Evolutionary conservation across 2,113 vertebrate genomes (phyloP).

Genomic region (Eurystomus gularis): DNA sequence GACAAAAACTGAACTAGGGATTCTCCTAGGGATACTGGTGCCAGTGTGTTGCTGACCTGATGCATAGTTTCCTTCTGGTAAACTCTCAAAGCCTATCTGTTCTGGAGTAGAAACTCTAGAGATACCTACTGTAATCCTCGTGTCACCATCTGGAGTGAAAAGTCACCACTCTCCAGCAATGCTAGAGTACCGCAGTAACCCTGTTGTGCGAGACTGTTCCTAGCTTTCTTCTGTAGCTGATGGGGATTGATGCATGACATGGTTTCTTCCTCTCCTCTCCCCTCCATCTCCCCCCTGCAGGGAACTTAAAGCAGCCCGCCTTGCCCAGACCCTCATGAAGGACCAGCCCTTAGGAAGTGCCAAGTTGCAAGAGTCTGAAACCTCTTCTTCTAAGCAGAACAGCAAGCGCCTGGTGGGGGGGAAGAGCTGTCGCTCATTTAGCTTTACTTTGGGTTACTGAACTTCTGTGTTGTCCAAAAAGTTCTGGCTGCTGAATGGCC

Average conservation of each 20-base stretch:
- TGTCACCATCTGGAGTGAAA: neutral
- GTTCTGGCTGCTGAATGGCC: neutral
- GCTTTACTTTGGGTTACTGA: conserved; percentile 75
- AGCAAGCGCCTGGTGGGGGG: conserved; percentile 80
- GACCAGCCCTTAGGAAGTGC: neutral
- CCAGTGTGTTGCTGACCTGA: neutral
- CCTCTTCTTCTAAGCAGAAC: conserved; percentile 22
- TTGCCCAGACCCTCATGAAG: conserved; percentile 75
- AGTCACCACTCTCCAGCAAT: neutral
- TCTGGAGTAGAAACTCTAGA: neutral
- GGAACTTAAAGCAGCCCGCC: conserved; percentile 86
- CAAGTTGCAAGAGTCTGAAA: conserved; percentile 20
- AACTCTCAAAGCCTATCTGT: neutral
- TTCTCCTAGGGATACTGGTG: neutral
- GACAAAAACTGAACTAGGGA: neutral
- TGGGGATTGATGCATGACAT: neutral
- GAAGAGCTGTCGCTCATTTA: conserved; percentile 80
- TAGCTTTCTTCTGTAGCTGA: neutral
- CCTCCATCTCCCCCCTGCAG: conserved; percentile 58
- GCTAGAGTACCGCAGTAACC: neutral
- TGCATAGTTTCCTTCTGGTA: neutral
- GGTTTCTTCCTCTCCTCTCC: neutral
- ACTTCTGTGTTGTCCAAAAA: neutral
- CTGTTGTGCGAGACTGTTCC: neutral
- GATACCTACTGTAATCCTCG: neutral